These are phyloP conservation scores for Parascotia fuliginaria DNA, from an alignment of 2,888 invertebrate species.

Conservation along the genomic window DNA sequence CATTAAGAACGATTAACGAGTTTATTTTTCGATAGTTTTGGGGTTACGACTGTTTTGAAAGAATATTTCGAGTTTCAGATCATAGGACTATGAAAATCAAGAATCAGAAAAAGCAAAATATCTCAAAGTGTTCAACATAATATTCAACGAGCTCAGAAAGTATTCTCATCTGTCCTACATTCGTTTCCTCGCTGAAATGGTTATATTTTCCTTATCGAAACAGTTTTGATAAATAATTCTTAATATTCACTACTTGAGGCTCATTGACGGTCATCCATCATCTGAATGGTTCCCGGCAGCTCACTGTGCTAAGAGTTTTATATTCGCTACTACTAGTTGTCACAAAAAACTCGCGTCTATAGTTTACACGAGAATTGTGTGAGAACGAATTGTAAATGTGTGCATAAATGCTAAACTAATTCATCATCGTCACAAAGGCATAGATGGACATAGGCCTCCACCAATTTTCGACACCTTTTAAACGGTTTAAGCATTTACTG, in stretches of 20 bases:
- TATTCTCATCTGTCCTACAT: slow-evolving; percentile 15
- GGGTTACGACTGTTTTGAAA: no score
- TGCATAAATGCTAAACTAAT: no score
- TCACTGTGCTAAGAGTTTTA: slow-evolving; percentile 42
- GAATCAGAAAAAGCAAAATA: background rate
- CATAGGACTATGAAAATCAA: no score
- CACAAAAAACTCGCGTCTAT: background rate
- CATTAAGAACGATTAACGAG: no score
- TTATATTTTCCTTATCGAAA: slow-evolving; percentile 47
- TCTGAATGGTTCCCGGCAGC: slow-evolving; percentile 46
- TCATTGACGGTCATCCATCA: slow-evolving; percentile 67
- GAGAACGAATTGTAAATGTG: no score
- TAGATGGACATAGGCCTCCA: no score
- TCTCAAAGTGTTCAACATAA: no score
- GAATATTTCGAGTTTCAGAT: no score
- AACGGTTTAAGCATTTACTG: no score
- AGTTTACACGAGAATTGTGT: background rate
- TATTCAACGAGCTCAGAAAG: background rate
- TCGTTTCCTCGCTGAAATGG: slow-evolving; percentile 28
- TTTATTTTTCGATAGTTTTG: no score
- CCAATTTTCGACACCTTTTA: no score
- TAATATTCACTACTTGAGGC: slow-evolving; percentile 62
- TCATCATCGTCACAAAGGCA: no score
- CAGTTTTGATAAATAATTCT: slow-evolving; percentile 60
- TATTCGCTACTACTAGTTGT: slow-evolving; percentile 35